Evolutionary conservation across 2,797 vertebrate genomes (phyloP), one percentile per base, ranked within the genome.

Genomic region (Argentina silus): DNA sequence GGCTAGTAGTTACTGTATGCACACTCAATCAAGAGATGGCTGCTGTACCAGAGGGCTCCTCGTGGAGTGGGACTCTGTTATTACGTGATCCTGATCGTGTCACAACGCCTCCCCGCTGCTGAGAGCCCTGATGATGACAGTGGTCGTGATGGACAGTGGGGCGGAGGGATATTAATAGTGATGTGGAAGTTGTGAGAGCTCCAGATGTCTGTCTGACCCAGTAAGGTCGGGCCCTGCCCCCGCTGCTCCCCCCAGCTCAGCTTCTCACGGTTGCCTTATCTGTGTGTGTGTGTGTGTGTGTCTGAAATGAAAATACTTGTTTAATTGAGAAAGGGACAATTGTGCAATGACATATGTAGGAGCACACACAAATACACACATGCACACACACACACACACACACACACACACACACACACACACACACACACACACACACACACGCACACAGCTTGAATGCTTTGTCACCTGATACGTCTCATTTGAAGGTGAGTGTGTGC

Each of bases 121-220:
- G n/a, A n/a, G n/a, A n/a, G n/a, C n/a, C n/a, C n/a, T n/a, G n/a
- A 60, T 60, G 57, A 12, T 23, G 19, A 27, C 21, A 1, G 59
- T 27, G 21, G 10, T 12, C 11, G 23, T 61, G 23, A 12, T 51
- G 50, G 50, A 51, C 50, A 15, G 0, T 19, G 42, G 17, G 48
- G 3, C 47, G 53, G 19, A 62, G 66, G 70, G 45, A 69, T 69
- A 76, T 53, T 71, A 72, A 78, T 55, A 55, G 73, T 64, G 66
- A 69, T 51, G 65, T 65, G 17, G 44, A 27, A 23, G 55, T 43
- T 53, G 36, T 23, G 27, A 36, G 44, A 23, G 15, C 61, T 75
- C 72, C 76, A 85, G 74, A 78, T 82, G 79, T 78, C 69, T 72
- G 73, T 75, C 45, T 78, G 72, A 82, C 69, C 73, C 56, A 67